phyloP scores from a whole-genome alignment of 2,888 invertebrate species.

The Bedellia somnulentella region DNA sequence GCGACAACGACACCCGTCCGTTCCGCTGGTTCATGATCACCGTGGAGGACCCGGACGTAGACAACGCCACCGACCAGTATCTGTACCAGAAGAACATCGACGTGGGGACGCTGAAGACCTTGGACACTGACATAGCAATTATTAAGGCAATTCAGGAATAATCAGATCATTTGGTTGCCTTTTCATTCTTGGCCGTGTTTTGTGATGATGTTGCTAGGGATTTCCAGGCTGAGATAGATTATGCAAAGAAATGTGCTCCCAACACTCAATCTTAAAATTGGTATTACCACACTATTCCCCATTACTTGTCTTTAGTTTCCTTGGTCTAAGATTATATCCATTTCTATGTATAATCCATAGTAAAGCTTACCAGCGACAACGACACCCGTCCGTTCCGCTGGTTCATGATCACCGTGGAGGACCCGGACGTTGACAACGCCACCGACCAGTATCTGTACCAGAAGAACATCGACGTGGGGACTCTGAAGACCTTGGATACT shows the following conservation, averaged over 20 bases:
- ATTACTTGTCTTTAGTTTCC: too few relatives aligned
- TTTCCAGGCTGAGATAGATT: too few relatives aligned
- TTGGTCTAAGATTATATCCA: too few relatives aligned
- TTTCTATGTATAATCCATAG: constrained; percentile 4
- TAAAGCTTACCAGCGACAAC: constrained; percentile 6
- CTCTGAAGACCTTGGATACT: constrained; percentile 32
- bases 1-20: constrained; percentile 16
- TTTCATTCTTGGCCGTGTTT: too few relatives aligned
- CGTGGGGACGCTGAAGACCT: constrained; percentile 36
- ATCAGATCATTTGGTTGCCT: too few relatives aligned
- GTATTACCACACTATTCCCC: too few relatives aligned
- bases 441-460: constrained; percentile 15
- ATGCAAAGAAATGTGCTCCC: too few relatives aligned
- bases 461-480: constrained; percentile 25
- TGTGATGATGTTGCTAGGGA: too few relatives aligned
- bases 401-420: constrained; percentile 51
- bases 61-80: constrained; percentile 20
- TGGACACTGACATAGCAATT: too few relatives aligned
- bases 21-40: constrained; percentile 51
- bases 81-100: constrained; percentile 14
- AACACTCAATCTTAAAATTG: too few relatives aligned
- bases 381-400: constrained; percentile 27
- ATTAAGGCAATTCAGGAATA: too few relatives aligned
- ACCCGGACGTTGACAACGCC: constrained; percentile 30
- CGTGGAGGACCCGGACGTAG: constrained; percentile 37